Base-by-base conservation (phyloP, 2,113 vertebrate species). In the Alectura lathami region DNA sequence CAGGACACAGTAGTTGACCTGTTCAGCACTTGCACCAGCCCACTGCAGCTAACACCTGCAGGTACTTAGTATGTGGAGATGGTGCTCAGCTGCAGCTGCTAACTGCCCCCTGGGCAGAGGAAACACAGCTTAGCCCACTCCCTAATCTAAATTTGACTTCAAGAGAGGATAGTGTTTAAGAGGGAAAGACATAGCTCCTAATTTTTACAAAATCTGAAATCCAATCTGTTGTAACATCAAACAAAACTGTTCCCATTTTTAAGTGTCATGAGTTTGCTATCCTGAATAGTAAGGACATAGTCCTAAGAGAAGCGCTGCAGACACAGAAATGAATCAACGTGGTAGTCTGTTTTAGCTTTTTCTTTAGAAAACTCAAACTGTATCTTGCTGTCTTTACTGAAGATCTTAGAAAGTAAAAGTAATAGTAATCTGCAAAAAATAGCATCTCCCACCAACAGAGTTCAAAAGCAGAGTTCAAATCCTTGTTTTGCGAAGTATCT, bases 1-100 rank as follows among this genome's bases (percentile, higher is more conserved):
- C n/a, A 40, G 60, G 32, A 34, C 45, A 11, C 32, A 74, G 13
- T 1, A 1, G 36, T 70, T 0, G 0, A 3, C 42, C 62, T 74
- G n/a, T 32, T 75, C 57, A 34, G 62, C 45, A 83, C n/a, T 24
- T 15, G 17, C 45, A 24, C 9, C 4, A 45, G 32, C 51, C 47
- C 64, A 20, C 10, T 51, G 16, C 9, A 72, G 43, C 38, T 76
- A 84, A 67, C 60, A 83, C 57, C 59, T 83, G 69, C 43, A 68
- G 30, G 15, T 76, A 74, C 29, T 87, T 34, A 59, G 17, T 8
- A 68, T 54, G 57, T 6, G 5, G 18, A 50, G 68, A 75, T 2
- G 4, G 21, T 29, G 15, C 32, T 59, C 72, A 91, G 42, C 64
- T 70, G 77, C 60, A 40, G 36, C 54, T 81, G n/a, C 32, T 72